Base-by-base conservation (phyloP, 2,113 vertebrate species). In the Pedionomus torquatus region DNA sequence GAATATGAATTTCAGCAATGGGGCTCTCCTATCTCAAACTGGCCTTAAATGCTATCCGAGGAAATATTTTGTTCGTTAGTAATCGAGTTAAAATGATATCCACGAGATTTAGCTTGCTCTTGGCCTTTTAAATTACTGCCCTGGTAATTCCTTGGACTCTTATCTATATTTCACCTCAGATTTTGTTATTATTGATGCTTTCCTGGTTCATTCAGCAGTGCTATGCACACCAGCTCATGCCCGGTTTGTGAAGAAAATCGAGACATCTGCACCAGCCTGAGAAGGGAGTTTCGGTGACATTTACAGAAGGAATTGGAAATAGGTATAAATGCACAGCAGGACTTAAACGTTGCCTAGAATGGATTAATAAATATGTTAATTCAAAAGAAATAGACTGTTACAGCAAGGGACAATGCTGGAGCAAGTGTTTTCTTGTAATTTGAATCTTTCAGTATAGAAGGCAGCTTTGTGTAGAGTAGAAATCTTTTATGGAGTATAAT, bases 1-100 rank as follows among this genome's bases (percentile, higher is more conserved):
- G 39, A 94, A 82, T 96, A 83, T 71, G 66, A 80, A 89, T 93
- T 85, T 90, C 51, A 78, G 24, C n/a, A 84, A 12, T 58, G 13
- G 10, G 79, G 48, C 93, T 93, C 39, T 94, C 17, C 21, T 77
- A 44, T 68, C 33, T 90, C 51, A 79, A 77, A 9, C 17, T 81
- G 25, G 33, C 14, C 57, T 82, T 91, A 83, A 88, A 78, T 85
- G 11, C 28, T 74, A 33, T 76, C 49, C 39, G 60, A 80, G 48
- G 48, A 90, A 90, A 57, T 75, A 75, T 57, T 90, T 85, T 87
- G 10, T 64, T 85, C 19, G 14, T 76, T 69, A 44, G 7, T 61
- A 77, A 55, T 48, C 16, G 17, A 74, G 11, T 65, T 60, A 44
- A 87, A 91, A 49, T 72, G 3, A 61, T 44, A 46, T 14, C 28